Conservation (phyloP, 2,113 vertebrate species). For the Dicentrarchus labrax region DNA sequence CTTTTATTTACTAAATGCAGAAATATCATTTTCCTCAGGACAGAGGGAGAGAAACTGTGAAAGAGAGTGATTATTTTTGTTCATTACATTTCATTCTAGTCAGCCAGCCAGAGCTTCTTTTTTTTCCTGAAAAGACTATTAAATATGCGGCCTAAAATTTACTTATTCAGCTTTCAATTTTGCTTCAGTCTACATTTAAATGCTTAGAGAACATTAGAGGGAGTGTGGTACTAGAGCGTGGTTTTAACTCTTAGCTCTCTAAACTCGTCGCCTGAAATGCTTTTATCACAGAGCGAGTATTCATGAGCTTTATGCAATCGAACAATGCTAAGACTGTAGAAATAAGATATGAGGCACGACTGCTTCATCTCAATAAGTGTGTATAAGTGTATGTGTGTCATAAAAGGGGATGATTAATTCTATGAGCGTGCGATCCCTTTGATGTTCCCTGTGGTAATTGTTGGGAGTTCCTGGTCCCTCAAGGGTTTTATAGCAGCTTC, state of each 20-base stretch:
- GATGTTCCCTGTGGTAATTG: slow-evolving; percentile 64
- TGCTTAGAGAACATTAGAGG: slow-evolving; percentile 55
- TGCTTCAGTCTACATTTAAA: slow-evolving; percentile 66
- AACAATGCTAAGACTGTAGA: slow-evolving; percentile 47
- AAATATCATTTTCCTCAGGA: slow-evolving; percentile 73
- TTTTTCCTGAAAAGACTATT: slow-evolving; percentile 59
- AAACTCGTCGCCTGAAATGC: slow-evolving; percentile 8
- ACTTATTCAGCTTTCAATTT: slow-evolving; percentile 71
- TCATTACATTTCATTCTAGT: slow-evolving; percentile 65
- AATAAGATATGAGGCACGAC: slow-evolving; percentile 50
- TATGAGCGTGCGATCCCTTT: slow-evolving; percentile 48
- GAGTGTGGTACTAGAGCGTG: not conserved
- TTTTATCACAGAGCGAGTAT: slow-evolving; percentile 48
- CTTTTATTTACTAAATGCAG: slow-evolving; percentile 75
- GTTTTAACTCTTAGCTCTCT: slow-evolving; percentile 61
- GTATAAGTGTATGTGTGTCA: slow-evolving; percentile 34
- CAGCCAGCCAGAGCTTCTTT: slow-evolving; percentile 29
- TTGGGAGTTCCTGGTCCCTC: slow-evolving; percentile 50
- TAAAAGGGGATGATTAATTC: slow-evolving; percentile 56
- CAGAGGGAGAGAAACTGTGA: slow-evolving; percentile 37
- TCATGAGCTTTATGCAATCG: slow-evolving; percentile 43
- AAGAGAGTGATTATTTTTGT: slow-evolving; percentile 69
- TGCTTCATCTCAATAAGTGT: slow-evolving; percentile 40
- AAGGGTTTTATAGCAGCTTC: slow-evolving; percentile 36
- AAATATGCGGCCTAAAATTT: slow-evolving; percentile 61